phyloP scores from a whole-genome alignment of 1,140 invertebrate species.

The Drosophila lacteicornis region DNA sequence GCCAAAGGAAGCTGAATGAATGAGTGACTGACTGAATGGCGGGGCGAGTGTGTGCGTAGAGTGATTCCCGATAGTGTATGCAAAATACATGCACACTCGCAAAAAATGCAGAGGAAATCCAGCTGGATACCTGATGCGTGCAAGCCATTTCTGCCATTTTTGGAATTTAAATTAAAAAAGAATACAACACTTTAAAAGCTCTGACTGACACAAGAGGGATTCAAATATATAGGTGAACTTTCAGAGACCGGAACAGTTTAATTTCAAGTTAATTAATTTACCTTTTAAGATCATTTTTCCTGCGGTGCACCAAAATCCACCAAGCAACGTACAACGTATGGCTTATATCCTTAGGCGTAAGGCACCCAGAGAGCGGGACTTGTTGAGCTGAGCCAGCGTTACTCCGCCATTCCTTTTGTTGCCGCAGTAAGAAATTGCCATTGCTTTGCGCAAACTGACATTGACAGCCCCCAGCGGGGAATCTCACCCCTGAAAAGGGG shows the following conservation, averaged over 20 bases:
- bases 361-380: conserved; percentile 35
- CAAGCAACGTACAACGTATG: background rate
- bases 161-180: background rate
- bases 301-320: conserved; percentile 11
- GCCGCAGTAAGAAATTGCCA: conserved; percentile 68
- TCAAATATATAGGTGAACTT: background rate
- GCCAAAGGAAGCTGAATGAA: conserved; percentile 49
- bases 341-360: background rate
- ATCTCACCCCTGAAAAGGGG: background rate
- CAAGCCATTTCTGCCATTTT: fast-evolving
- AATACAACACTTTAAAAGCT: too few species aligned
- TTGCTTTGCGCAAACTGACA: conserved; percentile 70
- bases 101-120: background rate
- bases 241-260: too few species aligned
- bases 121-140: background rate
- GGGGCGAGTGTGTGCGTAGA: conserved; percentile 54
- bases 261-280: too few species aligned
- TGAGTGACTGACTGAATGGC: conserved; percentile 44
- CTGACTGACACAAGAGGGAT: background rate
- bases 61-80: conserved; percentile 72
- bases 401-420: conserved; percentile 42
- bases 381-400: conserved; percentile 67
- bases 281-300: background rate
- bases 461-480: conserved; percentile 53
- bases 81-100: conserved; percentile 60